A percentile compares a stretch with the other conserved stretches of the same genome.
These are phyloP conservation scores for Erythrolamprus reginae DNA, from an alignment of 2,113 vertebrate genomes.

Conservation along the genomic window DNA sequence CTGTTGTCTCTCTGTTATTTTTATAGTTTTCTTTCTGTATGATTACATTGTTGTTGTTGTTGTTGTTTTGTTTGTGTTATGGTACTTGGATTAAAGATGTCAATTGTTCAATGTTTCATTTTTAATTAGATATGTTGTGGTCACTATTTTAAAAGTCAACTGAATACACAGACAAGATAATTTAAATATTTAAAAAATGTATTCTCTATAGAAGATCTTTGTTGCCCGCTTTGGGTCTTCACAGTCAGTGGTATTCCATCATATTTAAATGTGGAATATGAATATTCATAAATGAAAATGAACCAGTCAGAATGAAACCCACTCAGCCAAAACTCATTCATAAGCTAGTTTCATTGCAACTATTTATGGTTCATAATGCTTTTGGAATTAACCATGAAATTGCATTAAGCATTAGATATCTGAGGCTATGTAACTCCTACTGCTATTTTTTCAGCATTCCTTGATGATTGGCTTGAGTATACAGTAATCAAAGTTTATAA, in stretches of 20 bases:
- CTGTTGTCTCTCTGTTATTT: background rate
- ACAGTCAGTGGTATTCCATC: background rate
- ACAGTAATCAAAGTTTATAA: background rate
- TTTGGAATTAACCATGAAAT: slow-evolving; percentile 15
- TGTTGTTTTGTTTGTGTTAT: background rate
- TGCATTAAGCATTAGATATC: background rate
- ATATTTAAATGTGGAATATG: background rate
- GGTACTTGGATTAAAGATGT: background rate
- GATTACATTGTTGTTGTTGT: background rate
- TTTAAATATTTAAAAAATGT: background rate
- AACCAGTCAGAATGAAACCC: background rate
- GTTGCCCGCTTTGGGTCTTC: slow-evolving; percentile 4
- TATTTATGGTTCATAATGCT: background rate
- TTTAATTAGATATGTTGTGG: fast-evolving
- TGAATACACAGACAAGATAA: background rate
- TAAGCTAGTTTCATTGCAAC: background rate
- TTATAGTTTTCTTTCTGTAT: background rate
- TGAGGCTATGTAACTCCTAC: slow-evolving; percentile 1
- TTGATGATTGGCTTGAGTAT: slow-evolving; percentile 16
- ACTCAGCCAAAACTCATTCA: slow-evolving; percentile 5
- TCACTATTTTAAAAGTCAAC: background rate
- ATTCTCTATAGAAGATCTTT: background rate
- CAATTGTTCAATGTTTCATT: background rate
- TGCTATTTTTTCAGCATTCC: slow-evolving; percentile 13
- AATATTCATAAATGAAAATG: slow-evolving; percentile 8